Evolutionary conservation across 2,888 invertebrate species (phyloP), one percentile per base, ranked within the genome.

Genomic region (Syrphus vitripennis): DNA sequence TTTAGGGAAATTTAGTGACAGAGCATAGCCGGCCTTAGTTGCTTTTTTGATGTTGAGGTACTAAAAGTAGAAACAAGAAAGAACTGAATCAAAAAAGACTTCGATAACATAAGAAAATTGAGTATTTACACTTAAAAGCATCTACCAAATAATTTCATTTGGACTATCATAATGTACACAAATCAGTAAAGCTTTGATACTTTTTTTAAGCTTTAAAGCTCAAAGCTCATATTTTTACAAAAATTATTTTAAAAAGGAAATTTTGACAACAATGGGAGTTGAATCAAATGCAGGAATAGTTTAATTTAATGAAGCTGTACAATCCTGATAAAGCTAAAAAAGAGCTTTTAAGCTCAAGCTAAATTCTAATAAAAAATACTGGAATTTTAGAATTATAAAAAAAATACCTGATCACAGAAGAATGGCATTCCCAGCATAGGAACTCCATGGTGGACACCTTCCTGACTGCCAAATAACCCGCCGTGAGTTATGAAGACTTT

Each of bases 401-500:
- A 10, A 70, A 31, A 50, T 65, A 91, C 92, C 89, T 93, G 93
- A 88, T 93, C 93, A 16, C 91, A 92, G 82, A 90, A 93, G 65
- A 93, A 89, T 42, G 93, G 93, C 4, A 93, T 91, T 10, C 93
- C 93, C 26, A 93, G 76, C 89, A 93, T 91, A 6, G 93, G 93
- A 1, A 93, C 92, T 2, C 90, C 92, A 83, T 92, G 89, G 70
- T 92, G 89, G 0, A 93, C 90, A 12, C 92, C 92, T 80, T 93
- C 93, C 86, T 93, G 93, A 0, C 91, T 92, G 75, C 93, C 92
- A 45, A 93, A 90, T 0, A 92, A 88, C 0, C 92, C 92, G 7
- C 93, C 93, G 75, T 93, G 93, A 0, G 93, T 92, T 24, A 93
- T 93, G 81, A 93, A 93, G 0, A 92, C 89, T 80, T 92, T 92